Evolutionary conservation across 2,888 invertebrate genomes (phyloP), one percentile per base, ranked within the genome.

Genomic region (Cephonodes hylas): DNA sequence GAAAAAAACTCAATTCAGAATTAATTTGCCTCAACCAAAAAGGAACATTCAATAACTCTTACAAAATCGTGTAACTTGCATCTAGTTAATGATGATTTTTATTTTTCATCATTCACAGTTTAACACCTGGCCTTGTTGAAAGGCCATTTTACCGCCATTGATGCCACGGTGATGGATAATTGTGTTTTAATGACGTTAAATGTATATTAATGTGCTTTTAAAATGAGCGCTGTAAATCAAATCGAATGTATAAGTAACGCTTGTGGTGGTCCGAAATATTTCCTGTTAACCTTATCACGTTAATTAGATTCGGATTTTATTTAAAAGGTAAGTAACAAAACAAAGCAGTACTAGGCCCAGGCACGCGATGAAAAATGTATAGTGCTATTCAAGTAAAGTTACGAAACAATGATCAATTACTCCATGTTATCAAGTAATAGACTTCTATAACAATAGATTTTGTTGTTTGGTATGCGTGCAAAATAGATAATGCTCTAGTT

Each of bases 101-200:
- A 31, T 53, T 53, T 53, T 53, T 31, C 27, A 10, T 53, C 53
- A 53, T 53, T 53, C 53, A 53, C 53, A 53, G 53, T 53, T 53
- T 53, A 53, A 53, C 53, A 53, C 53, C 53, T 53, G 53, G 53
- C 53, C 53, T 53, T 53, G 27, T 53, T 53, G 53, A 53, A 31
- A 53, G 53, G 53, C 53, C 53, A 53, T 53, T 53, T 53, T 53
- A 53, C 53, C 53, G 53, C 27, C 25, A 53, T 53, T 53, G 31
- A 53, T 53, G 31, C 53, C 27, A 18, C 31, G 18, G 31, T 53
- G 53, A 53, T 60, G 57, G 46, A 63, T 77, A 78, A 82, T 79
- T 75, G 69, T 67, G 63, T 74, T 77, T 76, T 78, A 80, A 77
- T 73, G 75, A 73, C 74, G 69, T 76, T 74, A 72, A 73, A 70